phyloP scores from a whole-genome alignment of 2,113 vertebrate genomes.

The Entomyzon cyanotis region DNA sequence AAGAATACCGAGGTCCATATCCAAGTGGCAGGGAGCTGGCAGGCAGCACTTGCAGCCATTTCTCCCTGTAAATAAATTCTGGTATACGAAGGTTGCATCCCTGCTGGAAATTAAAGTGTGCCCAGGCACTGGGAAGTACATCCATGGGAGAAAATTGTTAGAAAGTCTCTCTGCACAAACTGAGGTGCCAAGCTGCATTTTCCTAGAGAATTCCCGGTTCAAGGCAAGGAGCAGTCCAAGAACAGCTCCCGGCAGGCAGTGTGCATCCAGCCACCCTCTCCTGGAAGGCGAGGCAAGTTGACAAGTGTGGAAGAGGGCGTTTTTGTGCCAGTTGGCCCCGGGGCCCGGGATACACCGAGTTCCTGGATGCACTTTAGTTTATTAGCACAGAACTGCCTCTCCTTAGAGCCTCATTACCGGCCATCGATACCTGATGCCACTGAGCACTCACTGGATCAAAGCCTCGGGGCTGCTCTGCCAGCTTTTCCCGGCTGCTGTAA shows the following conservation, averaged over 20 bases:
- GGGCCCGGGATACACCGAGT: neutral
- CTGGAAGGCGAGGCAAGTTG: neutral
- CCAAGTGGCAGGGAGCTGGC: neutral
- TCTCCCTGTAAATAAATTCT: neutral
- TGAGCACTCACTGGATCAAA: neutral
- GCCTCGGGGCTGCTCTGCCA: neutral
- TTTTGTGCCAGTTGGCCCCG: slow-evolving; percentile 34
- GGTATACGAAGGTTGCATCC: neutral
- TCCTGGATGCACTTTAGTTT: slow-evolving; percentile 32
- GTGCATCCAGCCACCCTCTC: neutral
- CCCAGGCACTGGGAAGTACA: neutral
- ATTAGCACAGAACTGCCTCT: neutral
- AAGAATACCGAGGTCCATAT: neutral
- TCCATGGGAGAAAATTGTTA: neutral
- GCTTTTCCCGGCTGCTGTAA: neutral
- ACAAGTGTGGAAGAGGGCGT: neutral
- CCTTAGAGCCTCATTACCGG: neutral
- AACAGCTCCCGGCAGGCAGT: neutral
- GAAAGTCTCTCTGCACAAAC: neutral
- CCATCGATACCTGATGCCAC: neutral
- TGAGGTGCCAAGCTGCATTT: neutral
- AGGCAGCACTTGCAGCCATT: neutral
- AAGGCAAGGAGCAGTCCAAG: neutral
- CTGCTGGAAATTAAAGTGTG: neutral
- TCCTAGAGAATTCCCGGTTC: neutral